These are phyloP conservation scores for Pyxicephalus adspersus DNA, from an alignment of 2,113 vertebrate species.

Conservation along the genomic window DNA sequence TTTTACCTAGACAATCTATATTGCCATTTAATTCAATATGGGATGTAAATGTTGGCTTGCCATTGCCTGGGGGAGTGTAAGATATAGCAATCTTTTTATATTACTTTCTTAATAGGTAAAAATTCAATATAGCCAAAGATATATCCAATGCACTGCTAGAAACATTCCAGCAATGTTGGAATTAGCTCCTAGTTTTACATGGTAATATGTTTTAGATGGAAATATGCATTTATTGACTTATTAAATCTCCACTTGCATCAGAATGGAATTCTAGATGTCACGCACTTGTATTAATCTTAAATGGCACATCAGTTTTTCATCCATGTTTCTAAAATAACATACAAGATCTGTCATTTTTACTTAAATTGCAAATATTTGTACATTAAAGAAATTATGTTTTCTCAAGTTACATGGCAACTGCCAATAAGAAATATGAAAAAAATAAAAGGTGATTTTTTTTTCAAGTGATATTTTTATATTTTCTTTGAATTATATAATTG, in stretches of 20 bases:
- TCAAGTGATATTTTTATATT: too few species aligned
- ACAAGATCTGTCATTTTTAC: background rate
- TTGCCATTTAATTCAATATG: conserved; percentile 37
- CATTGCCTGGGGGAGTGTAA: conserved; percentile 5
- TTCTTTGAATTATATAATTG: too few species aligned
- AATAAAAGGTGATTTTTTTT: background rate
- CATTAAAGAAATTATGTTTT: background rate
- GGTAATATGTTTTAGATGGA: conserved; percentile 23
- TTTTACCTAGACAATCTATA: conserved; percentile 31
- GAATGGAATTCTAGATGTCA: background rate
- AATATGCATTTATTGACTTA: conserved; percentile 37
- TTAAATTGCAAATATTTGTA: background rate
- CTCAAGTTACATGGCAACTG: background rate
- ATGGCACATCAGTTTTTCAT: conserved; percentile 4
- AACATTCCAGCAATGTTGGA: background rate
- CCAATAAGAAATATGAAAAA: background rate
- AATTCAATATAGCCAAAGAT: conserved; percentile 16
- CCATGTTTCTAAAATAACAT: background rate
- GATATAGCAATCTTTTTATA: conserved; percentile 32
- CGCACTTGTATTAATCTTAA: conserved; percentile 4
- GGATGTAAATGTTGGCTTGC: conserved; percentile 19
- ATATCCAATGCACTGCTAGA: conserved; percentile 15
- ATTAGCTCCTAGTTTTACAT: conserved; percentile 17
- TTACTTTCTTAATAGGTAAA: conserved; percentile 29
- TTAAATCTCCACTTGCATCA: conserved; percentile 20